Conservation (phyloP, 2,888 invertebrate species). For the Homarus gammarus region DNA sequence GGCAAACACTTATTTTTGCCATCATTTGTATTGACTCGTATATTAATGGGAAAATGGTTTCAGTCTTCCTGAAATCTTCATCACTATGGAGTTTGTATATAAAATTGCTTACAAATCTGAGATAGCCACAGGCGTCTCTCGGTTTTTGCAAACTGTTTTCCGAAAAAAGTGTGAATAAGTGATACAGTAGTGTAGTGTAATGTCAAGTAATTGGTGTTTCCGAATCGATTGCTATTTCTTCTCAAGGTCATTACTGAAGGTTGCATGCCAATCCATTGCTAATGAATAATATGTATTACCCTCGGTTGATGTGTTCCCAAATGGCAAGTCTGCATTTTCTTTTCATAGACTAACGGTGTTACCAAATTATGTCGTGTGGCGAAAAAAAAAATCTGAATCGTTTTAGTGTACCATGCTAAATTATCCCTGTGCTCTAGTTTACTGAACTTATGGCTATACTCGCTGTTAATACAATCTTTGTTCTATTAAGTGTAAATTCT, state of each 20-base stretch:
- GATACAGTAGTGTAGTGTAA: not conserved
- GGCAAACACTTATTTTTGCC: not conserved
- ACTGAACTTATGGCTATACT: not conserved
- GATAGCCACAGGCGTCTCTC: not conserved
- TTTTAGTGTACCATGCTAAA: not conserved
- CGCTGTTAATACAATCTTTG: not conserved
- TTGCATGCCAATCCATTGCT: not conserved
- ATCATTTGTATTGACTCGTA: not conserved
- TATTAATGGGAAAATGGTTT: not conserved
- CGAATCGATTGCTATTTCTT: not conserved
- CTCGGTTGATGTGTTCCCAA: not conserved
- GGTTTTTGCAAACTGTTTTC: not conserved
- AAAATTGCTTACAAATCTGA: not conserved
- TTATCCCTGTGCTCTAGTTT: not conserved
- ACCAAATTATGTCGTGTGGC: too few species aligned
- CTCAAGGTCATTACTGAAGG: not conserved
- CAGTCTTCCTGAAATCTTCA: not conserved
- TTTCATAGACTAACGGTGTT: too few species aligned
- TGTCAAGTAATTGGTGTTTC: not conserved
- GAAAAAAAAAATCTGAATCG: too few species aligned
- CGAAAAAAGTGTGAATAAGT: not conserved
- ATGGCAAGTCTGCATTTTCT: too few species aligned
- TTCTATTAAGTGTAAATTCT: not conserved
- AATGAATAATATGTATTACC: not conserved
- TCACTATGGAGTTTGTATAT: not conserved